These are phyloP conservation scores for Ametastegia equiseti DNA, from an alignment of 2,888 invertebrate species.

Conservation along the genomic window DNA sequence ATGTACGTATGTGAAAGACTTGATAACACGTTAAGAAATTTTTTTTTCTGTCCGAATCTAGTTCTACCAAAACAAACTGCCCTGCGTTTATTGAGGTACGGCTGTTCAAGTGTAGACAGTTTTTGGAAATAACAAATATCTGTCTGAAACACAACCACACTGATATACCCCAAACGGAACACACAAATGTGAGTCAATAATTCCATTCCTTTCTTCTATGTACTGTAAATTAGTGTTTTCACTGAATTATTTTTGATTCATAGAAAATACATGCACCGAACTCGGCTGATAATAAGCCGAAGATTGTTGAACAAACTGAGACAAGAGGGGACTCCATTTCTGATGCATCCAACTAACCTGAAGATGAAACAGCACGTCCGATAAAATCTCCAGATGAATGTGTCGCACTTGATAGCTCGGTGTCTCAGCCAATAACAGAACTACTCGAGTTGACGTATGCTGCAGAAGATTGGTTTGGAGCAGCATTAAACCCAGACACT, in stretches of 20 bases:
- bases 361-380: not conserved
- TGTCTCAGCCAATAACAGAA: not conserved
- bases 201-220: not conserved
- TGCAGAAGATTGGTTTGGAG: not conserved
- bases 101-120: not conserved
- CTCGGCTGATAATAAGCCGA: not conserved
- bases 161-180: not conserved
- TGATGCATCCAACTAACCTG: not conserved
- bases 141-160: conserved; percentile 12
- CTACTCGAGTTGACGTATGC: not conserved
- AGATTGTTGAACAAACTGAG: not conserved
- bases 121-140: not conserved
- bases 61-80: not conserved
- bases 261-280: not conserved
- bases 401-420: not conserved
- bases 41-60: not conserved
- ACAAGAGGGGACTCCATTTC: not conserved
- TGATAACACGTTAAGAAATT: not conserved
- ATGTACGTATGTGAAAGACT: not conserved
- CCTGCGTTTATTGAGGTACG: not conserved
- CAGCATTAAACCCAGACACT: not conserved
- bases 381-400: not conserved
- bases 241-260: conserved; percentile 4
- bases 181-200: not conserved
- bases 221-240: not conserved